Conservation (phyloP, 92 coral and sea anemone species). For the Galaxea fascicularis region DNA sequence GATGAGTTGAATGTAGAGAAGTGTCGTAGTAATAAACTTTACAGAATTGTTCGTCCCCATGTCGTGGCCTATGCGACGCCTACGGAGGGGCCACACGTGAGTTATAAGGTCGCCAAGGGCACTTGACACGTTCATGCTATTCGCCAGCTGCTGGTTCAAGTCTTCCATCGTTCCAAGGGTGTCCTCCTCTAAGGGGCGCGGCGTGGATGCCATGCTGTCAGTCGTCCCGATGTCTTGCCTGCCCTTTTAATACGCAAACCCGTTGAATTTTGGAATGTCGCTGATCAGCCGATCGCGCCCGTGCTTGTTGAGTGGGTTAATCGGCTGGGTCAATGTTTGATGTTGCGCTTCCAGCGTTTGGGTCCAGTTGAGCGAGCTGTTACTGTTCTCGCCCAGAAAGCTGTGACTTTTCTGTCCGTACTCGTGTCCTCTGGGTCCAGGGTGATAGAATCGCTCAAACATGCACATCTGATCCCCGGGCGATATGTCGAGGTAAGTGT, state of each 20-base stretch:
- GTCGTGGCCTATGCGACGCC: slow-evolving; percentile 10
- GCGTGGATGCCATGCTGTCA: background rate
- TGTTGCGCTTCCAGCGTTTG: background rate
- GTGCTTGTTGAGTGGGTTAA: background rate
- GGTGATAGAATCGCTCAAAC: slow-evolving; percentile 14
- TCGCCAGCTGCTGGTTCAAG: background rate
- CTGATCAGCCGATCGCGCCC: background rate
- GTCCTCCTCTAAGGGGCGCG: background rate
- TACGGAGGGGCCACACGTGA: slow-evolving; percentile 8
- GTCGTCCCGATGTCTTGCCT: background rate
- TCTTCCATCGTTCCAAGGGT: no score
- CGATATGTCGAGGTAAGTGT: background rate
- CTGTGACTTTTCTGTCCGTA: slow-evolving; percentile 5
- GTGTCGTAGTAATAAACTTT: background rate
- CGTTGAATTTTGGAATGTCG: background rate
- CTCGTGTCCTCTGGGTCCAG: background rate
- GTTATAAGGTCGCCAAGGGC: background rate
- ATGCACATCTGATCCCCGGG: slow-evolving; percentile 12
- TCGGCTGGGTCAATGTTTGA: background rate
- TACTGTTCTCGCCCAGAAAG: slow-evolving; percentile 8
- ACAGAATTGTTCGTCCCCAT: background rate
- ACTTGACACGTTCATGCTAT: background rate
- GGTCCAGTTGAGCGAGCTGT: slow-evolving; percentile 7
- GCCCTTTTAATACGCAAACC: slow-evolving; percentile 6
- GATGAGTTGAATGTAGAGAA: background rate